These are phyloP conservation scores for Cantharis lateralis DNA, from an alignment of 2,888 invertebrate genomes.

Conservation along the genomic window DNA sequence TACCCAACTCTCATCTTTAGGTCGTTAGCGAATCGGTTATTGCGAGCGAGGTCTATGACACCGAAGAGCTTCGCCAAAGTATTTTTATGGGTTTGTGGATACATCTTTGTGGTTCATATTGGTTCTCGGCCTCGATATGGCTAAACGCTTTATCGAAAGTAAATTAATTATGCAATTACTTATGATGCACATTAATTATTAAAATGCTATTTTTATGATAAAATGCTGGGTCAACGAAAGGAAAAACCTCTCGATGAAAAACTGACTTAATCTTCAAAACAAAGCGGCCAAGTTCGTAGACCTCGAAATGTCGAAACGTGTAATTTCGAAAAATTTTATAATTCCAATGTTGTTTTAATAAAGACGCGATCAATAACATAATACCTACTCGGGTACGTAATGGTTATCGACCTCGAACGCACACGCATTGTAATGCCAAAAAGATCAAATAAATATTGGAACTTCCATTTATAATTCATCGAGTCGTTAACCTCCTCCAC, in stretches of 20 bases:
- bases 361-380: background rate
- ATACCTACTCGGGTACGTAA: background rate
- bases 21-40: background rate
- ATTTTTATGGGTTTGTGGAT: constrained; percentile 22
- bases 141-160: constrained; percentile 17
- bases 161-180: constrained; percentile 16
- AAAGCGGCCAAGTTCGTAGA: background rate
- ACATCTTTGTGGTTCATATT: constrained; percentile 2
- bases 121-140: constrained; percentile 10
- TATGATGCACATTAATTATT: background rate
- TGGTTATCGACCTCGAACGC: background rate
- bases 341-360: background rate
- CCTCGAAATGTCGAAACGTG: background rate
- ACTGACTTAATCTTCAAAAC: background rate
- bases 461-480: background rate
- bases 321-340: background rate
- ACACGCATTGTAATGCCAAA: background rate
- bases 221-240: constrained; percentile 3
- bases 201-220: constrained; percentile 5
- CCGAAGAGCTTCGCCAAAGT: background rate
- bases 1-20: background rate
- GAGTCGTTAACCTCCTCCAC: background rate
- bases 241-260: background rate
- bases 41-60: constrained; percentile 10
- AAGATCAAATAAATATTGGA: background rate